Evolutionary conservation across 2,797 vertebrate genomes (phyloP).

Genomic region (Pseudochromis fuscus): DNA sequence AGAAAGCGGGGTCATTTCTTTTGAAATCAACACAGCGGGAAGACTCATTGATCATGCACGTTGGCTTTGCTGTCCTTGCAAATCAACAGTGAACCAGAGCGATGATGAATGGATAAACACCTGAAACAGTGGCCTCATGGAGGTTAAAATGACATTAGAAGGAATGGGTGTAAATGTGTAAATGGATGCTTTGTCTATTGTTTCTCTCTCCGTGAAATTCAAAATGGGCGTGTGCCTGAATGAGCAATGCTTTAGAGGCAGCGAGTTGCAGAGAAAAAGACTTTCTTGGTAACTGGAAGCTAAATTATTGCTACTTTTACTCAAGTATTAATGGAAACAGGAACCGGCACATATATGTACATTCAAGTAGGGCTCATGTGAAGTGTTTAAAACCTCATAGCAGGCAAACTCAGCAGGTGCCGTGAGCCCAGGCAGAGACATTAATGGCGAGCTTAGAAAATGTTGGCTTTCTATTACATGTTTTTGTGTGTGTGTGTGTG

Average conservation of each 20-base stretch:
- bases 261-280: constrained; percentile 16
- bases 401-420: constrained; percentile 73
- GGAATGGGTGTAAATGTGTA: constrained; percentile 58
- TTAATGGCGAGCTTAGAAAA: constrained; percentile 76
- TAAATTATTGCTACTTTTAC: constrained; percentile 70
- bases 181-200: constrained; percentile 53
- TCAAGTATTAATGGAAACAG: constrained; percentile 61
- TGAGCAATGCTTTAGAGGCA: constrained; percentile 52
- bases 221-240: constrained; percentile 66
- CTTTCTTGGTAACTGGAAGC: constrained; percentile 58
- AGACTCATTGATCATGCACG: constrained; percentile 81
- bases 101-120: constrained; percentile 78
- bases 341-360: constrained; percentile 58
- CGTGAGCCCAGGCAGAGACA: constrained; percentile 71
- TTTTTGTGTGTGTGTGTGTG: constrained; percentile 31
- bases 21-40: constrained; percentile 80
- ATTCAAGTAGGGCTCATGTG: constrained; percentile 61
- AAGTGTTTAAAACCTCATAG: constrained; percentile 71
- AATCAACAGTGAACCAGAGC: constrained; percentile 72
- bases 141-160: constrained; percentile 76
- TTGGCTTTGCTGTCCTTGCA: constrained; percentile 67
- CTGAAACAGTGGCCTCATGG: constrained; percentile 79
- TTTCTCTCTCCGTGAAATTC: constrained; percentile 35
- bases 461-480: constrained; percentile 72
- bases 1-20: constrained; percentile 82